phyloP scores from a whole-genome alignment of 2,797 vertebrate species.

The Lacerta agilis region DNA sequence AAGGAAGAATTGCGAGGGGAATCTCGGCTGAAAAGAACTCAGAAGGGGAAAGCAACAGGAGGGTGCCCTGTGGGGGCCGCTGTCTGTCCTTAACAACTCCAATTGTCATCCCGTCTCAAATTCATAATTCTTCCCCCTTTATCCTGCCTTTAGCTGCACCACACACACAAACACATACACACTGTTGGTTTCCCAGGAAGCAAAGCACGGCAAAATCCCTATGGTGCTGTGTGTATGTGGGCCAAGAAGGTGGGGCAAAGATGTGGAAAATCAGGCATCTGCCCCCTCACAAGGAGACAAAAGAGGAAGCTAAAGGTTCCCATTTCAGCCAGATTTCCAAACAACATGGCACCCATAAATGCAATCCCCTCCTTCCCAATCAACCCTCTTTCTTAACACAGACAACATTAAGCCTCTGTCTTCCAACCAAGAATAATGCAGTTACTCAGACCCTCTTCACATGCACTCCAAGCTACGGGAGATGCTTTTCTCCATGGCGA shows the following conservation, averaged over 20 bases:
- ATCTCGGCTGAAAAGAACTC: conserved; percentile 73
- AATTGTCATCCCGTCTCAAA: conserved; percentile 52
- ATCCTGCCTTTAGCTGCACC: conserved; percentile 42
- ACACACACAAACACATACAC: conserved; percentile 45
- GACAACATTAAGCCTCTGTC: neutral
- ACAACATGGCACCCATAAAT: conserved; percentile 19
- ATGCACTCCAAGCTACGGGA: neutral
- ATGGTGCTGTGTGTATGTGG: neutral
- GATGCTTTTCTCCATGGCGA: neutral
- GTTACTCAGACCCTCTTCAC: neutral
- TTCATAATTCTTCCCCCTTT: conserved; percentile 57
- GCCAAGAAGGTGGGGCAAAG: conserved; percentile 33
- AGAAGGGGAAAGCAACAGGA: conserved; percentile 64
- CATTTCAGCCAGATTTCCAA: conserved; percentile 55
- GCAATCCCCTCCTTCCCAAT: neutral
- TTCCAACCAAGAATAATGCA: conserved; percentile 29
- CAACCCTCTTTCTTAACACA: too few relatives aligned
- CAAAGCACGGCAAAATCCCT: conserved; percentile 49
- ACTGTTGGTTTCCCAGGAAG: conserved; percentile 54
- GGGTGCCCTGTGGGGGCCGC: conserved; percentile 62
- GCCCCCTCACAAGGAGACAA: conserved; percentile 37
- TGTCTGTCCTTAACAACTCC: conserved; percentile 45
- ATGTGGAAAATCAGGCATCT: neutral
- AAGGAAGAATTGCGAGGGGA: conserved; percentile 35
- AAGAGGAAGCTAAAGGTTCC: conserved; percentile 33